phyloP scores from a whole-genome alignment of 2,888 invertebrate genomes.

The Halocaridina rubra region DNA sequence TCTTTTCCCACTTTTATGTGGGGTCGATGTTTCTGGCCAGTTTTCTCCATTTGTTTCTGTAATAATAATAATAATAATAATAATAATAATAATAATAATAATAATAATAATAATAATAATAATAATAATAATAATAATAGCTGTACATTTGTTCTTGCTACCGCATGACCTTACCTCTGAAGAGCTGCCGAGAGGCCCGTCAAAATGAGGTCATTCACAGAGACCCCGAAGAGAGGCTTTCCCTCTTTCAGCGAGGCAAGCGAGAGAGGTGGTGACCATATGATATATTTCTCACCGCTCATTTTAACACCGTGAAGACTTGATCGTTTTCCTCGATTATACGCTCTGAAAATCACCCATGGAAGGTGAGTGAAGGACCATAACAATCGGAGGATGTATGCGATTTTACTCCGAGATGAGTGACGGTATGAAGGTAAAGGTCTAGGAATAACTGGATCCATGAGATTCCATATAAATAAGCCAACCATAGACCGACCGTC shows the following conservation, averaged over 20 bases:
- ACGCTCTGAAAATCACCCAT: slow-evolving; percentile 25
- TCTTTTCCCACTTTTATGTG: too few species aligned
- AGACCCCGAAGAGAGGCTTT: slow-evolving; percentile 10
- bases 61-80: too few species aligned
- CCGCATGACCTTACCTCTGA: slow-evolving; percentile 26
- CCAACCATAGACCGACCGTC: slow-evolving; percentile 41
- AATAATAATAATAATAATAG: too few species aligned
- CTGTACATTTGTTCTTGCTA: too few species aligned
- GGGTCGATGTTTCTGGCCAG: too few species aligned
- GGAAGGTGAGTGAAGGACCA: slow-evolving; percentile 37
- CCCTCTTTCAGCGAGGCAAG: slow-evolving; percentile 21
- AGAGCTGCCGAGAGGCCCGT: slow-evolving; percentile 35
- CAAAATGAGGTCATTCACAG: slow-evolving; percentile 46
- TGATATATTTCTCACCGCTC: slow-evolving; percentile 18
- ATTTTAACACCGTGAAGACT: slow-evolving; percentile 26
- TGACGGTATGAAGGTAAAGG: background rate
- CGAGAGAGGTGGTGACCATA: slow-evolving; percentile 27
- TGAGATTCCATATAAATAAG: slow-evolving; percentile 22
- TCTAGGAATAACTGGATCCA: background rate
- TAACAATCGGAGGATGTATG: background rate
- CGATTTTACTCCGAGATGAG: background rate
- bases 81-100: too few species aligned
- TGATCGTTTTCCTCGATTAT: slow-evolving; percentile 17
- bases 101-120: too few species aligned
- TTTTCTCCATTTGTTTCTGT: too few species aligned